phyloP scores from a whole-genome alignment of 2,888 invertebrate species.

The Allophyes oxyacanthae region DNA sequence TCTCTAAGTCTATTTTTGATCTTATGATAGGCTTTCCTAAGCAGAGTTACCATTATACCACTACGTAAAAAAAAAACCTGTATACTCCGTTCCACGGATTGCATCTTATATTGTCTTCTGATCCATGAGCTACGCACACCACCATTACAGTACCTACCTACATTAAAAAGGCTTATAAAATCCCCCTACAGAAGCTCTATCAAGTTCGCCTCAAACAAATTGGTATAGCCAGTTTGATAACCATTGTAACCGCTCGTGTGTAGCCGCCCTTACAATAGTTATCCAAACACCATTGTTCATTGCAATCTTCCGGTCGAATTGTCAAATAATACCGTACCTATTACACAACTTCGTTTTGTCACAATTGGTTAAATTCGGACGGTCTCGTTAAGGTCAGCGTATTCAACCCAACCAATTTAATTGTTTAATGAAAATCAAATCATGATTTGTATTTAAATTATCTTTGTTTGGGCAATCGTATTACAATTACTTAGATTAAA shows the following conservation, averaged over 20 bases:
- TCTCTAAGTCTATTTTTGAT: too few relatives aligned
- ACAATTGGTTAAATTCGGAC: conserved; percentile 31
- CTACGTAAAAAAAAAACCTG: too few relatives aligned
- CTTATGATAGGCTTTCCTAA: too few relatives aligned
- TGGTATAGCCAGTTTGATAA: too few relatives aligned
- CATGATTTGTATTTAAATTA: conserved; percentile 5
- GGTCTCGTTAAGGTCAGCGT: conserved; percentile 28
- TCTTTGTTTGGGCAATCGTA: neutral
- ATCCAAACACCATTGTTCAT: conserved; percentile 28
- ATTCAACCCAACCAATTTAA: conserved; percentile 34
- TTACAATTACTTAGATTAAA: neutral
- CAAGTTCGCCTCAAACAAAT: too few relatives aligned
- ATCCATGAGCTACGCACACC: too few relatives aligned
- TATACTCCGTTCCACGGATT: too few relatives aligned
- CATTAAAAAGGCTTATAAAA: too few relatives aligned
- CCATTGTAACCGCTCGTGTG: neutral
- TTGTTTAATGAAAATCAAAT: conserved; percentile 16
- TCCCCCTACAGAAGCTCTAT: too few relatives aligned
- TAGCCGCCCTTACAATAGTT: neutral
- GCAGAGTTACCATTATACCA: too few relatives aligned
- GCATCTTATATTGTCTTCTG: too few relatives aligned
- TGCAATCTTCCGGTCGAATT: conserved; percentile 27
- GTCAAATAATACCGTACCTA: neutral
- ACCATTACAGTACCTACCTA: too few relatives aligned
- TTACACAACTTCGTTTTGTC: conserved; percentile 22